Percentiles rank a stretch among this genome's conserved stretches.
Conservation (phyloP, 2,797 vertebrate species). For the Dermochelys coriacea region DNA sequence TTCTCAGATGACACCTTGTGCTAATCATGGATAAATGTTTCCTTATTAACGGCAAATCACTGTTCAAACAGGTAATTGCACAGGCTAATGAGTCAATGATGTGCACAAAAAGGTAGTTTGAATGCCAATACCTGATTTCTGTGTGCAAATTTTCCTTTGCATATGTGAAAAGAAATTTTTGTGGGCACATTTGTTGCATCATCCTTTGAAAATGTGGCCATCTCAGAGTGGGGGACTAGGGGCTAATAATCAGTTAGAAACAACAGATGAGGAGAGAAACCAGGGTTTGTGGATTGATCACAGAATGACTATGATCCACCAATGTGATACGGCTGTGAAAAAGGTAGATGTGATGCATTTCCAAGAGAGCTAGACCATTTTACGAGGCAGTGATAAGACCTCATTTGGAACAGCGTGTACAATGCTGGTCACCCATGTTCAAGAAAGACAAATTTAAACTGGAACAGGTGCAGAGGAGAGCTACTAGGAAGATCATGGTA, state of each 20-base stretch:
- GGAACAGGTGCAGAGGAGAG: background rate
- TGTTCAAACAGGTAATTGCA: fast-evolving
- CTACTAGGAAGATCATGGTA: background rate
- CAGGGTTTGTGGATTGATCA: background rate
- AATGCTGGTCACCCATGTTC: background rate
- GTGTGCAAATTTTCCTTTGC: background rate
- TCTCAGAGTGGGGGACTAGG: background rate
- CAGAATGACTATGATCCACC: background rate
- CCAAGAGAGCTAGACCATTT: background rate
- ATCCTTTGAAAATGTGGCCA: background rate
- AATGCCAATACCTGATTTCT: background rate
- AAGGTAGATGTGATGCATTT: background rate
- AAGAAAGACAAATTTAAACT: background rate
- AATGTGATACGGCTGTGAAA: background rate
- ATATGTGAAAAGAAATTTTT: background rate
- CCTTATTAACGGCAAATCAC: background rate
- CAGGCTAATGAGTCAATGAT: background rate
- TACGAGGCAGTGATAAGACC: background rate
- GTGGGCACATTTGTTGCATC: background rate
- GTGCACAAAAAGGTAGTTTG: background rate
- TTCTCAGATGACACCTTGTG: background rate
- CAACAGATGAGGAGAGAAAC: background rate
- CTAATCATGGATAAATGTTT: background rate
- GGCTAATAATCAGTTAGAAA: background rate
- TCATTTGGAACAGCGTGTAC: background rate